Evolutionary conservation across 1,140 invertebrate species (phyloP).

Genomic region (Pissodes strobi): DNA sequence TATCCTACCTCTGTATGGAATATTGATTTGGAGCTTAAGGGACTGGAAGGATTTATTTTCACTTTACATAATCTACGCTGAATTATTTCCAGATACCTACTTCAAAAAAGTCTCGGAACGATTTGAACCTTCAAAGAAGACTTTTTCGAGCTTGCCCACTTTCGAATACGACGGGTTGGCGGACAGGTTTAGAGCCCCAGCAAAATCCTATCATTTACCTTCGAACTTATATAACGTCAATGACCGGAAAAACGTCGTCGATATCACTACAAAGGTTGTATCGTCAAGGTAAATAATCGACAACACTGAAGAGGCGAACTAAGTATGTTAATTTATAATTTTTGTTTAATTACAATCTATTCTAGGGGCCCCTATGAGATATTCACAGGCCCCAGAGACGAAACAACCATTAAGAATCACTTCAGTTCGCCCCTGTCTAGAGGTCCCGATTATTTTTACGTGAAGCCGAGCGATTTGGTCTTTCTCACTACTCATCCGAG

Average conservation of each 20-base stretch:
- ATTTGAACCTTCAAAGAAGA: constrained; percentile 24
- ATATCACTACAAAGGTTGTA: constrained; percentile 13
- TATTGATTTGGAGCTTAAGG: too few species aligned
- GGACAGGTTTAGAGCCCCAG: constrained; percentile 39
- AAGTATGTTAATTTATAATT: not conserved
- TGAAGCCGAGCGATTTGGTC: constrained; percentile 41
- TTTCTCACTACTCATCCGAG: constrained; percentile 40
- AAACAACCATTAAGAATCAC: constrained; percentile 52
- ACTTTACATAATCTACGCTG: too few species aligned
- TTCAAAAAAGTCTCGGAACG: constrained; percentile 11
- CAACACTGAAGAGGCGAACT: not conserved
- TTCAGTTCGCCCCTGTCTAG: constrained; percentile 33
- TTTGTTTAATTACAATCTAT: constrained; percentile 2
- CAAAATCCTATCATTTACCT: constrained; percentile 33
- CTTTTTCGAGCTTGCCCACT: constrained; percentile 36
- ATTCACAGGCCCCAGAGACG: constrained; percentile 50
- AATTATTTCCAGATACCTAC: constrained; percentile 28
- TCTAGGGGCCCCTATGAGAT: constrained; percentile 49
- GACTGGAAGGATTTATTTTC: too few species aligned
- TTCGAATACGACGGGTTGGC: constrained; percentile 48
- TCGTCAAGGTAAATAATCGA: constrained; percentile 16
- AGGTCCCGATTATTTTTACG: constrained; percentile 44
- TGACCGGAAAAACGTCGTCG: constrained; percentile 22
- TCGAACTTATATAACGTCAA: constrained; percentile 41
- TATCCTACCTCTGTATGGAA: too few species aligned